Evolutionary conservation across 2,797 vertebrate species (phyloP).

Genomic region (Yasuhikotakia modesta): DNA sequence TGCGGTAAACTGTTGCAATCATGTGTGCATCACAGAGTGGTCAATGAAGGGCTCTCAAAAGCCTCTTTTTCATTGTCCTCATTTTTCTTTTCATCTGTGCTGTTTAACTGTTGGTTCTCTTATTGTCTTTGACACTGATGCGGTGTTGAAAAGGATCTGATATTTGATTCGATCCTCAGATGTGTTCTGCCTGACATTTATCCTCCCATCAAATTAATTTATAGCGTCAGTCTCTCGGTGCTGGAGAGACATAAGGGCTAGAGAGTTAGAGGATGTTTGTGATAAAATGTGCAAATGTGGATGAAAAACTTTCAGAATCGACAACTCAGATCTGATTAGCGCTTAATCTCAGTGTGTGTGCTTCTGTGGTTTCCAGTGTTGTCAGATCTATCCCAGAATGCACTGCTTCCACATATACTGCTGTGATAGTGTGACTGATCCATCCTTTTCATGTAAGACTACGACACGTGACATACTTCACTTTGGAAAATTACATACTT

Average conservation of each 20-base stretch:
- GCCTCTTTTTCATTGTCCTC: neutral
- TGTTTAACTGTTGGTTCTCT: conserved; percentile 31
- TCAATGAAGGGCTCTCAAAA: conserved; percentile 17
- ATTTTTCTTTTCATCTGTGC: conserved; percentile 9
- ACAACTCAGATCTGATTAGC: conserved; percentile 59
- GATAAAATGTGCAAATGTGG: conserved; percentile 48
- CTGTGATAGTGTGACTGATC: conserved; percentile 36
- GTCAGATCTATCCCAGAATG: conserved; percentile 35
- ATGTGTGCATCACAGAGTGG: neutral
- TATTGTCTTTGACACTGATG: conserved; percentile 56
- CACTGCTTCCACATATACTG: conserved; percentile 27
- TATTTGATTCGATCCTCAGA: conserved; percentile 71
- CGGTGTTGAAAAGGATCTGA: conserved; percentile 60
- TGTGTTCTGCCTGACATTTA: conserved; percentile 72
- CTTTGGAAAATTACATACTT: neutral
- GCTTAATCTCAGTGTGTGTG: conserved; percentile 41
- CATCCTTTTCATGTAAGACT: conserved; percentile 2
- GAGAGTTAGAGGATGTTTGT: neutral
- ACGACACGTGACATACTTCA: conserved; percentile 5
- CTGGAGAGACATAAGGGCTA: conserved; percentile 16
- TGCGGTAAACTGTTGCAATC: neutral
- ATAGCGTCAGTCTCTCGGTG: conserved; percentile 59
- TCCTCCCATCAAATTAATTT: conserved; percentile 70
- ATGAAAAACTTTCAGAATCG: conserved; percentile 61
- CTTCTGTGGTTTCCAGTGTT: conserved; percentile 44